Conservation (phyloP, 2,888 invertebrate genomes). For the Colostygia pectinataria region DNA sequence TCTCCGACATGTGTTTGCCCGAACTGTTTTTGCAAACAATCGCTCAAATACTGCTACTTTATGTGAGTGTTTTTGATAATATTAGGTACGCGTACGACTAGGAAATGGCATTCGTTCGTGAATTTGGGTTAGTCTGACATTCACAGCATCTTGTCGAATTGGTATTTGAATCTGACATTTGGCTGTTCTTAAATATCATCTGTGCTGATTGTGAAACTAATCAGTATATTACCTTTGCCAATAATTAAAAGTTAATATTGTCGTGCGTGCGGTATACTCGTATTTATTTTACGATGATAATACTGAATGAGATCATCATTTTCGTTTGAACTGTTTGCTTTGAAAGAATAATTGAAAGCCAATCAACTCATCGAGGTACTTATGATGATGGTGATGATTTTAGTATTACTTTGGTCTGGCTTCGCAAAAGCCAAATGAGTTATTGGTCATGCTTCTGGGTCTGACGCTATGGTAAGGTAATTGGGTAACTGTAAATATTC, state of each 20-base stretch:
- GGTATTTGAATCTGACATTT: constrained; percentile 33
- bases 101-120: constrained; percentile 20
- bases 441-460: too few species aligned
- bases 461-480: too few species aligned
- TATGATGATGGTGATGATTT: too few species aligned
- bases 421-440: too few species aligned
- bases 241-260: constrained; percentile 9
- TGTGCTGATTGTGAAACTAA: constrained; percentile 7
- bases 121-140: constrained; percentile 1
- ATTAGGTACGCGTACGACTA: constrained; percentile 2
- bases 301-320: constrained; percentile 30
- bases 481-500: too few species aligned
- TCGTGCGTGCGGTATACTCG: constrained; percentile 4
- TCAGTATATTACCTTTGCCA: constrained; percentile 10
- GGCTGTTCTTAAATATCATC: constrained; percentile 28
- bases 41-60: constrained; percentile 42
- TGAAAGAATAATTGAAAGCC: not conserved
- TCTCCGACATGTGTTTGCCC: constrained; percentile 37
- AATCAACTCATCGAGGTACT: too few species aligned
- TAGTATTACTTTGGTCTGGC: too few species aligned
- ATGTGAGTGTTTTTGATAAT: constrained; percentile 41
- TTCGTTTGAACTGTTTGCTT: not conserved
- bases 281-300: constrained; percentile 29
- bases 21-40: constrained; percentile 42
- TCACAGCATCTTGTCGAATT: constrained; percentile 11